Evolutionary conservation across 2,797 vertebrate genomes (phyloP), one percentile per base, ranked within the genome.

Genomic region (Oophaga sylvatica): DNA sequence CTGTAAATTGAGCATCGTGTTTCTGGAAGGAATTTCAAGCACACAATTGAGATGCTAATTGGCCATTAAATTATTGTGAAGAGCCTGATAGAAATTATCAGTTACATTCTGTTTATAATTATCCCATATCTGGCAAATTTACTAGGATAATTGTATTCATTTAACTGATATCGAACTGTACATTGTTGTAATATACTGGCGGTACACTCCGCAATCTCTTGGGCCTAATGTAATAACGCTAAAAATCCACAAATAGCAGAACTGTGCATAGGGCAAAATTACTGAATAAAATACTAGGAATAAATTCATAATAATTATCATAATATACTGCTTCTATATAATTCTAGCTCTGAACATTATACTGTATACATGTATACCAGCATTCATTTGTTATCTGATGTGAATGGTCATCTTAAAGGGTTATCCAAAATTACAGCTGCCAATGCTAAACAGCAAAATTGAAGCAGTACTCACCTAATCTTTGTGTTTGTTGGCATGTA

Each of bases 1-100:
- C 98, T 1, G 98, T 99, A 91, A 99, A 99, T 94, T 99, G 98
- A 89, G 97, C 98, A 85, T 99, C 98, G 0, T 99, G 97, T 92
- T 98, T 99, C 98, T 99, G 91, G 62, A 92, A 93, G 91, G 88
- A 26, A 93, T 90, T 90, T 67, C 29, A 91, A 90, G 60, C 78
- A 92, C 15, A 78, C 6, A 87, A 17, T 90, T 91, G 87, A 91
- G 82, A 83, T 48, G 16, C 84, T 86, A 89, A 89, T 82, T 86
- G 84, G 71, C 84, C 80, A 86, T 83, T 83, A 78, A 89, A 86
- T 85, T 85, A 81, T 75, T 67, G 77, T 41, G 45, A 53, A 65
- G 83, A 65, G 76, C 35, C 62, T 56, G 63, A 65, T 82, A 82
- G 77, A 79, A 77, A 79, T 86, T 60, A 86, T 86, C 79, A 85